Percentiles rank a stretch among this genome's conserved stretches.
These are phyloP conservation scores for Centruroides sculpturatus DNA, from an alignment of 1,140 invertebrate species.

Conservation along the genomic window DNA sequence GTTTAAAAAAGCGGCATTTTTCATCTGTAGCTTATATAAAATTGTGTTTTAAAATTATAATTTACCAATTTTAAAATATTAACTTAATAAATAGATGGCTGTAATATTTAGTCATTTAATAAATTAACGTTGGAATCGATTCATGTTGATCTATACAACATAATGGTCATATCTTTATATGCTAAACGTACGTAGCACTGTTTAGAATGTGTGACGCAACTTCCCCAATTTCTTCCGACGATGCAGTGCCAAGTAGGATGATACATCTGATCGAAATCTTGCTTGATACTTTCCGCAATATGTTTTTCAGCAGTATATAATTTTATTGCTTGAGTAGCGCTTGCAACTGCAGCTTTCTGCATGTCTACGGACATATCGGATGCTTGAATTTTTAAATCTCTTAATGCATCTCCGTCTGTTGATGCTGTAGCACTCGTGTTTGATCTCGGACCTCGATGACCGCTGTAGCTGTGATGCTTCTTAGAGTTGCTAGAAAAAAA, in stretches of 20 bases:
- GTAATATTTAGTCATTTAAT: background rate
- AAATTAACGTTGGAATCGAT: background rate
- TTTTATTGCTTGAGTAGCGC: slow-evolving; percentile 17
- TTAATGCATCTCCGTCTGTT: too few species aligned
- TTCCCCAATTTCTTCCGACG: slow-evolving; percentile 22
- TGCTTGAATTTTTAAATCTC: slow-evolving; percentile 20
- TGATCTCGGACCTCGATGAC: slow-evolving; percentile 1
- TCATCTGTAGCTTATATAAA: too few species aligned
- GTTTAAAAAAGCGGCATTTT: too few species aligned
- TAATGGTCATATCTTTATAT: slow-evolving; percentile 21
- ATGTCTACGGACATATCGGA: slow-evolving; percentile 22
- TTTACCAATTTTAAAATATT: too few species aligned
- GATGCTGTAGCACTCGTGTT: slow-evolving; percentile 3
- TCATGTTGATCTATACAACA: slow-evolving; percentile 22
- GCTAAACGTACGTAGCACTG: slow-evolving; percentile 20
- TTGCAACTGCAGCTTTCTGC: slow-evolving; percentile 19
- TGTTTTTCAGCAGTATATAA: slow-evolving; percentile 21
- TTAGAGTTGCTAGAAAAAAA: background rate
- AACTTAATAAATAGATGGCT: background rate
- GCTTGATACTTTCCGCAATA: slow-evolving; percentile 22
- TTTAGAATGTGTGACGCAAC: slow-evolving; percentile 22
- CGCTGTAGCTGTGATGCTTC: background rate
- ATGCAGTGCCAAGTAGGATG: slow-evolving; percentile 24
- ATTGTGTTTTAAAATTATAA: too few species aligned
- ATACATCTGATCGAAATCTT: slow-evolving; percentile 22